phyloP scores from a whole-genome alignment of 1,140 invertebrate genomes.

The Euura lappo region DNA sequence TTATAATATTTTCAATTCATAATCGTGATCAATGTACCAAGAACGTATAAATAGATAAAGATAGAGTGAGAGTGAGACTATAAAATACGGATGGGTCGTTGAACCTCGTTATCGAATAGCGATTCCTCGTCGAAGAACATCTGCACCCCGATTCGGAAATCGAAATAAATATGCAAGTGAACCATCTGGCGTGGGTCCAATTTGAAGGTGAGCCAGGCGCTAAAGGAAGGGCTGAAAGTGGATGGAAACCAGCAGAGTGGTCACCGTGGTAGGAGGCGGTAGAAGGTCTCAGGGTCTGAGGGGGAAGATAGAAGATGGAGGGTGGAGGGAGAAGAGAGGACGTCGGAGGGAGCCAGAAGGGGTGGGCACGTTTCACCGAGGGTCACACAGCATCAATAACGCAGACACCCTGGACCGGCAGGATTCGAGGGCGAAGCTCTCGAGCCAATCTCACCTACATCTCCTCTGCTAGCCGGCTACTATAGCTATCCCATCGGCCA shows the following conservation, averaged over 20 bases:
- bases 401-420: neutral
- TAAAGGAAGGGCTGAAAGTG: neutral
- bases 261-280: neutral
- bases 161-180: conserved; percentile 5
- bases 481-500: neutral
- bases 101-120: neutral
- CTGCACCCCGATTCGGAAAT: neutral
- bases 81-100: neutral
- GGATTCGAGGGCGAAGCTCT: neutral
- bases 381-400: conserved; percentile 6
- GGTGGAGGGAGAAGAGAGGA: neutral
- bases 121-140: neutral
- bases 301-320: neutral
- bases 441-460: conserved; percentile 1
- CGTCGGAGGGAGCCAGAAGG: neutral
- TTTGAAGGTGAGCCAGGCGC: conserved; percentile 6
- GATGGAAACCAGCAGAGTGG: neutral
- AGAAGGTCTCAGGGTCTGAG: neutral
- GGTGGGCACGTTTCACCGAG: neutral
- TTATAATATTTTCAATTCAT: too few species aligned
- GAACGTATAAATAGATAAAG: neutral
- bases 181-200: neutral
- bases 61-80: neutral
- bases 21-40: too few species aligned
- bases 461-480: neutral